Evolutionary conservation across 2,888 invertebrate species (phyloP), one percentile per base, ranked within the genome.

Genomic region (Limnephilus auricula): DNA sequence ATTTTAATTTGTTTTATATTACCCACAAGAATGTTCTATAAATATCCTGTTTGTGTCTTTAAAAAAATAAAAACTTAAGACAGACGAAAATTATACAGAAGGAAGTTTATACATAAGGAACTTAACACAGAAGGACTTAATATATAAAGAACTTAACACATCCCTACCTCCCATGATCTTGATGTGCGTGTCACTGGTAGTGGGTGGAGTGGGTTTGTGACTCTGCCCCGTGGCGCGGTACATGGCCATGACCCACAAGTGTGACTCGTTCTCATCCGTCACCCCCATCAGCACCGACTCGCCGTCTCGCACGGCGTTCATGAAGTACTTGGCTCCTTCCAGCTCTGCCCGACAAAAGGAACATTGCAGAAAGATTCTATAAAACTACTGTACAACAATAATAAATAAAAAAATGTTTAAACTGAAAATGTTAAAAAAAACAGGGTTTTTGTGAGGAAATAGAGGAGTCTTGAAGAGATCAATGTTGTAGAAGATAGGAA

Each of bases 221-320:
- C 99, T 99, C 95, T 99, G 99, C 9, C 99, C 99, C 2, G 99
- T 99, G n/a, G 99, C 99, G 93, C 99, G 96, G 95, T 99, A 99
- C 96, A 99, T 97, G 2, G 99, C 99, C 98, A 99, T 99, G 65
- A 99, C 99, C 99, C 99, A 99, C 93, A 99, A 96, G 94, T 99
- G 99, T 94, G 99, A 98, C 95, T 99, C 99, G 94, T 99, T 99
- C 95, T 99, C 99, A 95, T 99, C 99, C 93, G 99, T 98, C 94
- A 99, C 98, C 10, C 99, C 99, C 96, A 98, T 99, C 92, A 99
- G 97, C 92, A 99, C 98, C 93, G 98, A 99, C 95, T 99, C 99
- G 90, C 99, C 99, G 95, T 99, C 99, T 93, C 99, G 98, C 31
- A 99, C 99, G 79, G 99, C 99, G 95, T 99, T 99, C 97, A 99